Conservation (phyloP, 2,797 vertebrate genomes). For the Acipenser transmontanus region DNA sequence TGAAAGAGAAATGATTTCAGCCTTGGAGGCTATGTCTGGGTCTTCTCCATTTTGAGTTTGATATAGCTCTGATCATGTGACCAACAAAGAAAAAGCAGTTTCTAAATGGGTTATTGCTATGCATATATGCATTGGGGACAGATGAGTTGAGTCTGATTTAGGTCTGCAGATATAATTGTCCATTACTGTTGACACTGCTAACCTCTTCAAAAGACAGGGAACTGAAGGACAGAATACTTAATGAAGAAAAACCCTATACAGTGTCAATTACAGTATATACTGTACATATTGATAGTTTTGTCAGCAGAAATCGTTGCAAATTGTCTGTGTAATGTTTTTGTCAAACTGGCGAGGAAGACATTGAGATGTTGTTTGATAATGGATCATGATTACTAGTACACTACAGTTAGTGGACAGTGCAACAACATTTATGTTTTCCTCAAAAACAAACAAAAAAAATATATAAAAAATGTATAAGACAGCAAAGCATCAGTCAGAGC, state of each 20-base stretch:
- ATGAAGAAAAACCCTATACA: background rate
- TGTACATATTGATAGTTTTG: background rate
- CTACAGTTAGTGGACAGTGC: no score
- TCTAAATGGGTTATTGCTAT: slow-evolving; percentile 2
- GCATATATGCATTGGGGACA: slow-evolving; percentile 44
- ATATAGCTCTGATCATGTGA: slow-evolving; percentile 23
- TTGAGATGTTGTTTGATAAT: no score
- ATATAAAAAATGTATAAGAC: no score
- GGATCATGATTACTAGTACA: no score
- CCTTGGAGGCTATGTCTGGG: slow-evolving; percentile 54
- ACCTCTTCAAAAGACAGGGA: slow-evolving; percentile 21
- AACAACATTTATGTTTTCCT: no score
- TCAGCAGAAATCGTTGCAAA: no score
- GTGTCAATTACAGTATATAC: background rate
- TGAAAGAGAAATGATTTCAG: slow-evolving; percentile 41
- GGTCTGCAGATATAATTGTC: slow-evolving; percentile 28
- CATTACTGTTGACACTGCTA: slow-evolving; percentile 26
- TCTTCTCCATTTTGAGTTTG: slow-evolving; percentile 34
- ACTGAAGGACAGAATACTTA: slow-evolving; percentile 11
- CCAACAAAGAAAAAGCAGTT: slow-evolving; percentile 23
- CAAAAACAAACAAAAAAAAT: no score
- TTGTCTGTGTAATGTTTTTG: no score
- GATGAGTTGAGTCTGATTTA: slow-evolving; percentile 42
- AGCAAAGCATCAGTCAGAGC: no score
- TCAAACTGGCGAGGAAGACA: no score